phyloP scores from a whole-genome alignment of 2,888 invertebrate species.

The Empis livida region DNA sequence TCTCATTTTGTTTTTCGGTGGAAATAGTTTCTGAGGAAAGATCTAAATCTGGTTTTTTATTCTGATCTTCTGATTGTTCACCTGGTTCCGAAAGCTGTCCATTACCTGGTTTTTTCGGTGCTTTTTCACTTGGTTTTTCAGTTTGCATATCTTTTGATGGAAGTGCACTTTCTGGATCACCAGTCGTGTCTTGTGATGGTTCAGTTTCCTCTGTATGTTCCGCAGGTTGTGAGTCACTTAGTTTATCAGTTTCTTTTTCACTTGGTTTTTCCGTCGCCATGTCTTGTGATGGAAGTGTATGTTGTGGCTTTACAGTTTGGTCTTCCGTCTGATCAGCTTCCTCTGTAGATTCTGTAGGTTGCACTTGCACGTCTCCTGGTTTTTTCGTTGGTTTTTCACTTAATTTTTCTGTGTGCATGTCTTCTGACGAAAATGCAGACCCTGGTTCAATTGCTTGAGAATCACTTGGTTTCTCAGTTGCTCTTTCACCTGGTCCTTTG shows the following conservation, averaged over 20 bases:
- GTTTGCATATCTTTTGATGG: not conserved
- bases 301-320: not conserved
- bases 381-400: not conserved
- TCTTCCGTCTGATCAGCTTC: not conserved
- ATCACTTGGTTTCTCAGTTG: not conserved
- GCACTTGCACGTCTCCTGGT: not conserved
- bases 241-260: no score
- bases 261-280: no score
- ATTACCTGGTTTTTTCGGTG: not conserved
- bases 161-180: not conserved
- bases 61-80: not conserved
- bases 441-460: not conserved
- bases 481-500: slow-evolving; percentile 7
- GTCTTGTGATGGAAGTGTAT: not conserved
- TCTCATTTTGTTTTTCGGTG: no score
- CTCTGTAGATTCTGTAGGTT: not conserved
- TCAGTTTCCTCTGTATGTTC: not conserved
- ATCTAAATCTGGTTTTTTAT: slow-evolving; percentile 1
- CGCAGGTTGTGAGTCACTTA: not conserved
- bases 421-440: not conserved
- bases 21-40: not conserved
- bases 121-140: slow-evolving; percentile 6
- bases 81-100: not conserved
- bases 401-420: slow-evolving; percentile 19
- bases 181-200: not conserved